These are phyloP conservation scores for Dermatemys mawii DNA, from an alignment of 2,113 vertebrate species.

Conservation along the genomic window DNA sequence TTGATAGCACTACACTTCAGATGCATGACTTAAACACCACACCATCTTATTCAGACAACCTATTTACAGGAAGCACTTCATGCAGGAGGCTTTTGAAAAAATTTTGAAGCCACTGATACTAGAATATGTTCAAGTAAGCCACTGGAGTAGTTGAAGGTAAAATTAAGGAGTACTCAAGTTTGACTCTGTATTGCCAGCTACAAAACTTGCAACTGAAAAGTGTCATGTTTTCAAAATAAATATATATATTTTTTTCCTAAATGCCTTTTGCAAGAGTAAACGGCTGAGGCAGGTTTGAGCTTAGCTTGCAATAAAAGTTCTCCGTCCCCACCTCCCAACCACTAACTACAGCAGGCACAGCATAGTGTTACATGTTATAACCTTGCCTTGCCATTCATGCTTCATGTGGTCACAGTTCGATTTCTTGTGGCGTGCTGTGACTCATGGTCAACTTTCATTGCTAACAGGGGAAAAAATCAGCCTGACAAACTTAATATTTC, in stretches of 20 bases:
- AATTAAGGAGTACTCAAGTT: background rate
- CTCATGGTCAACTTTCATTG: constrained; percentile 18
- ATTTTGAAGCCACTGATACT: background rate
- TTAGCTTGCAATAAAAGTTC: background rate
- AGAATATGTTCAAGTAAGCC: background rate
- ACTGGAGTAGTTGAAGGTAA: background rate
- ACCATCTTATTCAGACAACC: background rate
- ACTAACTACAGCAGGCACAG: constrained; percentile 1
- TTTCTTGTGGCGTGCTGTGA: background rate
- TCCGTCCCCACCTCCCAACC: constrained; percentile 11
- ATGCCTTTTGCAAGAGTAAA: constrained; percentile 1
- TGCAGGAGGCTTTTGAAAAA: background rate
- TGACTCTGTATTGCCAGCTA: background rate
- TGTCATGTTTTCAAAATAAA: constrained; percentile 14
- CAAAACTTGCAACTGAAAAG: background rate
- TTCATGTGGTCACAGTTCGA: constrained; percentile 1
- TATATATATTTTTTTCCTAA: constrained; percentile 5
- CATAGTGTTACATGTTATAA: constrained; percentile 10
- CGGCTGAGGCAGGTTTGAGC: background rate
- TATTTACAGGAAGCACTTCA: background rate
- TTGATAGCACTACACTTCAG: background rate
- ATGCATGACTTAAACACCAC: background rate
- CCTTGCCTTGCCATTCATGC: constrained; percentile 15
- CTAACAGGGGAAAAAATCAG: background rate
- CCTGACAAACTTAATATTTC: constrained; percentile 9